A percentile compares a stretch with the other conserved stretches of the same genome.
phyloP scores from a whole-genome alignment of 2,797 vertebrate species.

The Simalia tracyae region DNA sequence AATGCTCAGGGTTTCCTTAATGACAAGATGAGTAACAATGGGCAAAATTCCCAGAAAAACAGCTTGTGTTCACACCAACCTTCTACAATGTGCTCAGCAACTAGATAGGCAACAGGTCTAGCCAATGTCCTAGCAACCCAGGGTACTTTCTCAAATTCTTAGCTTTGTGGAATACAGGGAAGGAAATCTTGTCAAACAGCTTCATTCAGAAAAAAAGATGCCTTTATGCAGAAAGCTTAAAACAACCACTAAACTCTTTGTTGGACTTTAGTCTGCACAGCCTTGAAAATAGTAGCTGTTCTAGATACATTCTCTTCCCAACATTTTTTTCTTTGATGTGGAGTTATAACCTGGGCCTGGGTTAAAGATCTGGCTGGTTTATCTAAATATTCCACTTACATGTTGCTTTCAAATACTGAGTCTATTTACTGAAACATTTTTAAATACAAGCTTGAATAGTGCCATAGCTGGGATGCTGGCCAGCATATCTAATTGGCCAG shows the following conservation, averaged over 20 bases:
- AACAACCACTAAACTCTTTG: not conserved
- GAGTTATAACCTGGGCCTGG: not conserved
- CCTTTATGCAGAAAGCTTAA: not conserved
- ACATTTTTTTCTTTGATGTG: not conserved
- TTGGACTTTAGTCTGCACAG: not conserved
- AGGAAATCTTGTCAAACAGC: not conserved
- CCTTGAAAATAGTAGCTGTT: not conserved
- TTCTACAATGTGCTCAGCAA: not conserved
- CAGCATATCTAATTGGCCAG: conserved; percentile 35
- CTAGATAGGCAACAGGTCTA: not conserved
- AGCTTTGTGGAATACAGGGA: not conserved
- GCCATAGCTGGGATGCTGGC: conserved; percentile 3
- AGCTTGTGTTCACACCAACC: not conserved
- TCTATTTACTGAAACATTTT: conserved; percentile 19
- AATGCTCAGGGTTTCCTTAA: not conserved
- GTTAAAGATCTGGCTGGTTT: not conserved
- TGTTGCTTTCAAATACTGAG: not conserved
- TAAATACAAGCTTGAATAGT: not conserved
- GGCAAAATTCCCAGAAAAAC: conserved; percentile 13
- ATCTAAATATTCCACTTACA: not conserved
- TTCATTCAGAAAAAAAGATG: not conserved
- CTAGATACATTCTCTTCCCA: not conserved
- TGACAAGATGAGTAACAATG: not conserved
- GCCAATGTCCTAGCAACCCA: not conserved
- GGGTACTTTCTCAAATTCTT: not conserved